Evolutionary conservation across 2,888 invertebrate genomes (phyloP).

Genomic region (Drosophila melanosoma): DNA sequence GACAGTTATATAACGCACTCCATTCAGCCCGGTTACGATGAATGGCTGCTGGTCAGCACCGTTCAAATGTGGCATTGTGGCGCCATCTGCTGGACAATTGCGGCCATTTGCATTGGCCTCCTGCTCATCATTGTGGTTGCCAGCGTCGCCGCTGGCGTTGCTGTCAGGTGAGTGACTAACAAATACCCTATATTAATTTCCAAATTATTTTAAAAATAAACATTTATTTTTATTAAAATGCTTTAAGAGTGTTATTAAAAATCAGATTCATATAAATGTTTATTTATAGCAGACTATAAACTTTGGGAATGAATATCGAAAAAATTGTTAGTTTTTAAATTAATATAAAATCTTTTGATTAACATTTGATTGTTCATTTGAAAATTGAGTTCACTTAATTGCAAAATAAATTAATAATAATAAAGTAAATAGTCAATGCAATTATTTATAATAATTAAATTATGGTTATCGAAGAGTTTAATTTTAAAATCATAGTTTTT

Average conservation of each 20-base stretch:
- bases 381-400: not conserved
- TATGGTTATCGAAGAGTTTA: not conserved
- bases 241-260: not conserved
- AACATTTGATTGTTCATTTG: not conserved
- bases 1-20: constrained; percentile 83
- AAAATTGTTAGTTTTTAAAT: not conserved
- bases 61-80: constrained; percentile 83
- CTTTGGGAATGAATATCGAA: not conserved
- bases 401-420: not conserved
- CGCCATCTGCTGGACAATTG: constrained; percentile 84
- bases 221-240: not conserved
- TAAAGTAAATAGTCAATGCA: not conserved
- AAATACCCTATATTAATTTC: not conserved
- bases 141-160: constrained; percentile 83
- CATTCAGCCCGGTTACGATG: constrained; percentile 83
- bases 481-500: not conserved
- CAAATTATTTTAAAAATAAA: not conserved
- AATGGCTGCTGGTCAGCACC: constrained; percentile 83
- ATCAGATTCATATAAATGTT: not conserved
- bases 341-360: not conserved
- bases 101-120: constrained; percentile 80
- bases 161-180: constrained; percentile 80
- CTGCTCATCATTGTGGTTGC: constrained; percentile 81
- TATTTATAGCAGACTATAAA: not conserved
- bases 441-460: not conserved